phyloP scores from a whole-genome alignment of 2,797 vertebrate species.

The Chelidonichthys spinosus region DNA sequence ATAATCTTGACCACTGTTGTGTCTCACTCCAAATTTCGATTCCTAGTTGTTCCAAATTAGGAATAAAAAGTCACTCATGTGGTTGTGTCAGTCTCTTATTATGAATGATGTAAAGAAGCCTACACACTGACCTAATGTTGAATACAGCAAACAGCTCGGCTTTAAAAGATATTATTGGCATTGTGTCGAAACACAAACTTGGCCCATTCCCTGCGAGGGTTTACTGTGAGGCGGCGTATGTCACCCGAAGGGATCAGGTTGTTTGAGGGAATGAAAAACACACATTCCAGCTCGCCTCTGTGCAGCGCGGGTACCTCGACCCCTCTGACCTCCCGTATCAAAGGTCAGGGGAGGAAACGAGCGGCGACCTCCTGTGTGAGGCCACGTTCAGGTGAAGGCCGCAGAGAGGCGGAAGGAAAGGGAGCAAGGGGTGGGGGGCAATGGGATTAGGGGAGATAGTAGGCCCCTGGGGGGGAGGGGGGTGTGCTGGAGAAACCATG shows the following conservation, averaged over 20 bases:
- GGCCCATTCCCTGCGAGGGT: neutral
- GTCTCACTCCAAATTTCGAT: neutral
- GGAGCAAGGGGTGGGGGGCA: neutral
- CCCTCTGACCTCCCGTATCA: conserved; percentile 31
- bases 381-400: conserved; percentile 45
- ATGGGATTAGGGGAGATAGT: conserved; percentile 6
- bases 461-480: neutral
- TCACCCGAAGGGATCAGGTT: neutral
- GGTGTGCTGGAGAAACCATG: neutral
- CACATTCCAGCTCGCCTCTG: conserved; percentile 3
- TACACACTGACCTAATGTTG: neutral
- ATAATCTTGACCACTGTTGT: neutral
- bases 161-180: conserved; percentile 7
- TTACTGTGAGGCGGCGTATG: conserved; percentile 3
- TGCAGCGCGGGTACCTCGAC: conserved; percentile 18
- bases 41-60: neutral
- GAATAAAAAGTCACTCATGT: too few relatives aligned
- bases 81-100: neutral
- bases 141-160: neutral
- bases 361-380: conserved; percentile 4
- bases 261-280: conserved; percentile 13
- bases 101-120: neutral
- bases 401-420: neutral
- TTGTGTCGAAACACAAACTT: neutral
- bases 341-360: conserved; percentile 59